Evolutionary conservation across 2,888 invertebrate genomes (phyloP), one percentile per base, ranked within the genome.

Genomic region (Stenotaenia linearis): DNA sequence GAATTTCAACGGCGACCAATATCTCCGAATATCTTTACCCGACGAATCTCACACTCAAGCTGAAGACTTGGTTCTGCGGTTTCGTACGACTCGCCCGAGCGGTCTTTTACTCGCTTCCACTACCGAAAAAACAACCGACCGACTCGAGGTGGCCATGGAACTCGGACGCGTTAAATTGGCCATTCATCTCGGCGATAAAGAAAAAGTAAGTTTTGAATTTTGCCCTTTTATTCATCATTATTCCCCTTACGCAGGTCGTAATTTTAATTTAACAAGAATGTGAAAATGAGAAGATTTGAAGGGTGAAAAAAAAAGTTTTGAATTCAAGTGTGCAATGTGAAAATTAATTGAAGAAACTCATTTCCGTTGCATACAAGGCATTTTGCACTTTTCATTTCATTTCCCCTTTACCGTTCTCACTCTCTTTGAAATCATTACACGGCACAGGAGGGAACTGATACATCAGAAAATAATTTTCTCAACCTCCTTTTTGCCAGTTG

Each of bases 1-100:
- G 81, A 92, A 91, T 84, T 91, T 97, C 84, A 96, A 97, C 85
- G 96, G 96, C 45, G 92, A 93, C 28, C 95, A 97, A 85, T 94
- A 94, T 85, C 90, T 97, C 88, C 91, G 92, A 45, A 91, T 94
- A 5, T 88, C 91, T 75, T 87, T 87, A 82, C 90, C 91, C n/a
- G 92, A 92, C 81, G 92, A 93, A 81, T 90, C 91, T 78, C 88
- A 87, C 86, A 93, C 96, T 0, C 95, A 97, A 86, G 95, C 95
- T 0, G 97, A 97, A 86, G 96, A 97, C 85, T 89, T 97, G 80
- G 89, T 93, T 61, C 88, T 97, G 77, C 89, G 97, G 79, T 97
- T 97, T 87, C 90, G 92, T 82, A 97, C 97, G 2, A 91, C 90
- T 28, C 90, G 91, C 81, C 92, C 94, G 0, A 90, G 92, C 23